phyloP scores from a whole-genome alignment of 2,113 vertebrate genomes.

The Scolopax mira region DNA sequence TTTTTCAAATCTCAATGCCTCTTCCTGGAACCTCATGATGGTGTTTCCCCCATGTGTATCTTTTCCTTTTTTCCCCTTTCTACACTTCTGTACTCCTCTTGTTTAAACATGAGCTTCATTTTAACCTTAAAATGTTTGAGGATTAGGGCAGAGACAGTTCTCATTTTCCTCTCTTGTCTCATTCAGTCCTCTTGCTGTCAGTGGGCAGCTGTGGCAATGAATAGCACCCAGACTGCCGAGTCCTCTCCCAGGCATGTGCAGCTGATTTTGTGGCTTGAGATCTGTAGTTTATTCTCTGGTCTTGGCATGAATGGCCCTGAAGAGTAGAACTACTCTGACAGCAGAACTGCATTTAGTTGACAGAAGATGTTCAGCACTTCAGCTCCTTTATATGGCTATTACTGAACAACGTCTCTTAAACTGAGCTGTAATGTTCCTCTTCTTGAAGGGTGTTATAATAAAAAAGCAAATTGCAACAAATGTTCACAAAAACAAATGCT shows the following conservation, averaged over 20 bases:
- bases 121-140: not conserved
- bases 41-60: not conserved
- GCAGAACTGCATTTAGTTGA: not conserved
- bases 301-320: not conserved
- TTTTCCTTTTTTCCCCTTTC: not conserved
- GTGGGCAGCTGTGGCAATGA: not conserved
- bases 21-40: not conserved
- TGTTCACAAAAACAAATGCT: not conserved
- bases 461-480: not conserved
- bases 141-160: accelerated
- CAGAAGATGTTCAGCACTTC: not conserved
- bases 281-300: not conserved
- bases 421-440: not conserved
- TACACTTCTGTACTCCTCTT: not conserved
- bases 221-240: not conserved
- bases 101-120: not conserved
- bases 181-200: not conserved
- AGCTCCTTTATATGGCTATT: not conserved
- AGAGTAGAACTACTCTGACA: not conserved
- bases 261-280: not conserved
- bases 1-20: not conserved
- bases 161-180: not conserved
- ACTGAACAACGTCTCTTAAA: not conserved
- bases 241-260: not conserved
- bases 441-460: not conserved